Conservation (phyloP, 1,140 invertebrate species). For the Zelostemma sp. region DNA sequence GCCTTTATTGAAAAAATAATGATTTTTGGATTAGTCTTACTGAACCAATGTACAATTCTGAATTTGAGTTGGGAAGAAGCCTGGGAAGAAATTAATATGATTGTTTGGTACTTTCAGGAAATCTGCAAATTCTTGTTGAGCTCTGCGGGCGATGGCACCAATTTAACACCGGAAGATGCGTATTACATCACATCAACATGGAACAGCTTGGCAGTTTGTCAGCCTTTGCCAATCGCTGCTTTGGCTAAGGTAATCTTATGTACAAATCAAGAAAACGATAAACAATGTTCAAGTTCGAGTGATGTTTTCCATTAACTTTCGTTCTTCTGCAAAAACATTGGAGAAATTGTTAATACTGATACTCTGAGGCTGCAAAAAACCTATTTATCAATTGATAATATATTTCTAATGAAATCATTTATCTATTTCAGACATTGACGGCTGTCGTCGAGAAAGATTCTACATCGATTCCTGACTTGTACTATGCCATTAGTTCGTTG, state of each 20-base stretch:
- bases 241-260: slow-evolving; percentile 61
- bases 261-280: too few relatives aligned
- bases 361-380: slow-evolving; percentile 12
- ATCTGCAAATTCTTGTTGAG: slow-evolving; percentile 71
- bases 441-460: slow-evolving; percentile 67
- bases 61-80: slow-evolving; percentile 58
- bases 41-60: slow-evolving; percentile 44
- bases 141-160: slow-evolving; percentile 55
- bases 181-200: slow-evolving; percentile 71
- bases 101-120: slow-evolving; percentile 64
- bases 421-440: slow-evolving; percentile 56
- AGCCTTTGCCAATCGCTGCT: slow-evolving; percentile 50
- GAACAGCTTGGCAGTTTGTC: slow-evolving; percentile 68
- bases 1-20: slow-evolving; percentile 52
- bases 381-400: slow-evolving; percentile 9
- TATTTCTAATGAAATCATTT: background rate
- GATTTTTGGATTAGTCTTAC: slow-evolving; percentile 69
- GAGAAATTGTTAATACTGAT: slow-evolving; percentile 53
- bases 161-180: slow-evolving; percentile 68
- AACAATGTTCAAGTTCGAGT: too few relatives aligned
- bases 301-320: slow-evolving; percentile 59
- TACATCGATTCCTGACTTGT: slow-evolving; percentile 66
- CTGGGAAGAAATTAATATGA: slow-evolving; percentile 59
- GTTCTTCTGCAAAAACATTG: slow-evolving; percentile 58
- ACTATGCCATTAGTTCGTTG: slow-evolving; percentile 64